Evolutionary conservation across 2,113 vertebrate species (phyloP), one percentile per base, ranked within the genome.

Genomic region (Nothoprocta perdicaria): DNA sequence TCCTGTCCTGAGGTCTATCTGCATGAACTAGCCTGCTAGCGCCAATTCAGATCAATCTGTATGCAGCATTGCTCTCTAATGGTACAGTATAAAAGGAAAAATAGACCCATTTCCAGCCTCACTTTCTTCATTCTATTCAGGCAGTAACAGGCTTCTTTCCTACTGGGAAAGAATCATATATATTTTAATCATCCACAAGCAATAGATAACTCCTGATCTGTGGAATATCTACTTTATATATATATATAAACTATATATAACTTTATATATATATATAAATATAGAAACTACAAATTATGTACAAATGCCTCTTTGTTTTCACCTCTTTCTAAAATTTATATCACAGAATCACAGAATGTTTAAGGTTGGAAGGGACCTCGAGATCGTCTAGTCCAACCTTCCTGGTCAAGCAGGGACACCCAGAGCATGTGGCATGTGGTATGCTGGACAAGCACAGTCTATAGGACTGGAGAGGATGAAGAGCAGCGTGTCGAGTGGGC

Each of bases 31-130:
- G 50, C 27, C 50, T 78, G 62, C 33, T 72, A 83, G 63, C 58
- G 50, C 26, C 53, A 6, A 43, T 46, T 23, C 62, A 65, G 58
- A 9, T 57, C 0, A 0, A 4, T 46, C 52, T 27, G 0, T 16
- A 3, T 7, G 19, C 15, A n/a, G 13, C 1, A 1, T 15, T 21
- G 53, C 38, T 13, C 53, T 50, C 53, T 43, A 48, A 7, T 4
- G 9, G 14, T 35, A 19, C 40, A 3, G 10, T 53, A 31, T 1
- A 10, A 7, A 73, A 62, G 41, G 27, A 23, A 14, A 29, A 29
- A 55, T 29, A 57, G 53, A 57, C 27, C 53, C 38, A 26, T 19
- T 66, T 58, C 61, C 79, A 60, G 4, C n/a, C 52, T 60, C 58
- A 62, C n/a, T 40, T 16, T 33, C 33, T 45, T 43, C 31, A 11